Evolutionary conservation across 2,797 vertebrate species (phyloP).

Genomic region (Urophycis tenuis): DNA sequence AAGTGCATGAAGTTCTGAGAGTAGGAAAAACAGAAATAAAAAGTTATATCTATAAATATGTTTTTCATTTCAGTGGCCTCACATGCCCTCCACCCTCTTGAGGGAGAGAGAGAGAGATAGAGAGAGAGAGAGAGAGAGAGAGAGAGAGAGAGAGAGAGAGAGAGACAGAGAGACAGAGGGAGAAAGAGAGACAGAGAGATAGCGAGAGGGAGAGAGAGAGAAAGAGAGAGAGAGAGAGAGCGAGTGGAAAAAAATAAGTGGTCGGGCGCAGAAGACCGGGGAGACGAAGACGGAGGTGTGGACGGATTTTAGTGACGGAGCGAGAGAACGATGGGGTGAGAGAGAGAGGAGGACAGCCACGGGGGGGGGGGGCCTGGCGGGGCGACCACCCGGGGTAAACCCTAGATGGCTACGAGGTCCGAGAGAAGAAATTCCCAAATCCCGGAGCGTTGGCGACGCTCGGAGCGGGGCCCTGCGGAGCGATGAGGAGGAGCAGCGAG

Average conservation of each 20-base stretch:
- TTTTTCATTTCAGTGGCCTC: not conserved
- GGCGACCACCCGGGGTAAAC: conserved; percentile 41
- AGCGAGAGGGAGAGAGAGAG: no score
- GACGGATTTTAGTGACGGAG: not conserved
- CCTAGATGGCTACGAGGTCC: conserved; percentile 51
- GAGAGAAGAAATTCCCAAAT: conserved; percentile 57
- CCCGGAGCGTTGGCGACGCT: conserved; percentile 44
- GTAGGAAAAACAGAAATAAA: not conserved
- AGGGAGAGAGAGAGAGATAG: not conserved
- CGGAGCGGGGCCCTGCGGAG: conserved; percentile 13
- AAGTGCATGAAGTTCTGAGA: not conserved
- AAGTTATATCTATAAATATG: not conserved
- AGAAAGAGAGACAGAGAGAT: not conserved
- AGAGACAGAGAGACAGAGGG: not conserved
- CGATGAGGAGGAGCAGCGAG: conserved; percentile 39
- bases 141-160: not conserved
- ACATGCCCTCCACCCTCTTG: not conserved
- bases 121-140: no score
- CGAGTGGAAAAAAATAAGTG: conserved; percentile 2
- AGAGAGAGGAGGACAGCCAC: not conserved
- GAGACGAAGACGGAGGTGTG: not conserved
- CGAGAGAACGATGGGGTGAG: not conserved
- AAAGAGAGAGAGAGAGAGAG: not conserved
- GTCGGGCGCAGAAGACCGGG: conserved; percentile 17
- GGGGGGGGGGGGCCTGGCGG: conserved; percentile 9